Base-by-base conservation (phyloP, 2,113 vertebrate genomes). In the Cottus gobio region DNA sequence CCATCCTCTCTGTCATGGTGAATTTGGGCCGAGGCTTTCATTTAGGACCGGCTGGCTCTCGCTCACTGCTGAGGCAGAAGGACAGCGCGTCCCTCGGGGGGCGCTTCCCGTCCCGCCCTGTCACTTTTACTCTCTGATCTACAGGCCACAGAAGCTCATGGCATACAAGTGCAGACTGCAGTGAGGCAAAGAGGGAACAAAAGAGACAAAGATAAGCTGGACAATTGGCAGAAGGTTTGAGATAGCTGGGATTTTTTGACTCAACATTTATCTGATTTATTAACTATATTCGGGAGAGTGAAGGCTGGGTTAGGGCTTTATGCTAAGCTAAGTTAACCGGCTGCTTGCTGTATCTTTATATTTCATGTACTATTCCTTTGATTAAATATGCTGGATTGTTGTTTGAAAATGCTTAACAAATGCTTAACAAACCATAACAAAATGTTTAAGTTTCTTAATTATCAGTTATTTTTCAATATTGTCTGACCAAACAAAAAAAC, bases 21-120 rank as follows among this genome's bases (percentile, higher is more conserved):
- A 80, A 81, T 91, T 90, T 87, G 76, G 78, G 66, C 42, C 66
- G 76, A 90, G 50, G 75, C 77, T 84, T 90, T 88, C 68, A 87
- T 86, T 86, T 85, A 48, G 81, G 84, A 85, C 62, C n/a, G 68
- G 57, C 75, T 82, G 82, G 77, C 42, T 82, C 75, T 76, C 64
- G 7, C 83, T 84, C 87, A 67, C 77, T 62, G 69, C 77, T 58
- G 74, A 90, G 64, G 78, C 85, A 87, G 74, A 90, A 86, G 85
- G 87, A 91, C 90, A 83, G 69, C 65, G 24, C 4, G 50, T 87
- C 61, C 79, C 84, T 79, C 68, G 71, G 69, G 87, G 90, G 84
- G 84, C 71, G 9, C 39, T 24, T 31, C 62, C 56, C 66, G 56
- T 88, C 83, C 84, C 13, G 12, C 57, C 72, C 78, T 85, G 88